Evolutionary conservation across 2,888 invertebrate genomes (phyloP).

Genomic region (Graphium colonna): DNA sequence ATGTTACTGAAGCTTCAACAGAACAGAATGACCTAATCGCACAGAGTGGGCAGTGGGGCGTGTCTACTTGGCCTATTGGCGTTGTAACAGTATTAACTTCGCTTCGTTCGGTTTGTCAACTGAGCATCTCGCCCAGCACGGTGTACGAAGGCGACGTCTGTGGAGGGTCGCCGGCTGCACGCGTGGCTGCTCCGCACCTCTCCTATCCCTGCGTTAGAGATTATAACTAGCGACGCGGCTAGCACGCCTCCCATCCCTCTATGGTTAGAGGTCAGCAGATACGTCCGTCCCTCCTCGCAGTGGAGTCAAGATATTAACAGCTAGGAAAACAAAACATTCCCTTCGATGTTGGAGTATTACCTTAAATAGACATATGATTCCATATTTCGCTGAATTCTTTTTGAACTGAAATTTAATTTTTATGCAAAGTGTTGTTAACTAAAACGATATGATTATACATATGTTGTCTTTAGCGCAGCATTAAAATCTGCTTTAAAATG

Average conservation of each 20-base stretch:
- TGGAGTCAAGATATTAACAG: background rate
- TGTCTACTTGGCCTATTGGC: slow-evolving; percentile 75
- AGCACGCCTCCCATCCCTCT: slow-evolving; percentile 1
- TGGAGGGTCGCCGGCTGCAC: slow-evolving; percentile 77
- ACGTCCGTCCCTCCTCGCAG: background rate
- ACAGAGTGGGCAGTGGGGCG: slow-evolving; percentile 75
- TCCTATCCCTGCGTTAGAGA: slow-evolving; percentile 80
- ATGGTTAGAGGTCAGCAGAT: slow-evolving; percentile 6
- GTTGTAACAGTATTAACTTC: slow-evolving; percentile 80
- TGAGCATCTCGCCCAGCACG: slow-evolving; percentile 90
- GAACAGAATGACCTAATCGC: slow-evolving; percentile 77
- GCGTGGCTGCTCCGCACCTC: slow-evolving; percentile 64
- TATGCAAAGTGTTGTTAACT: too few relatives aligned
- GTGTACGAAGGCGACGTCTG: slow-evolving; percentile 88
- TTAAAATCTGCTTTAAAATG: too few relatives aligned
- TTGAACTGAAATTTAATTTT: too few relatives aligned
- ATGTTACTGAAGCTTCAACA: slow-evolving; percentile 68
- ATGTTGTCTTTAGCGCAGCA: too few relatives aligned
- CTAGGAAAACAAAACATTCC: background rate
- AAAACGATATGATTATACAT: too few relatives aligned
- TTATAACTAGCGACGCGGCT: slow-evolving; percentile 65
- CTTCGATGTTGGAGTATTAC: slow-evolving; percentile 17
- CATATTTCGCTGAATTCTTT: background rate
- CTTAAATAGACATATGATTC: background rate
- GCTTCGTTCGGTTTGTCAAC: slow-evolving; percentile 83